phyloP scores from a whole-genome alignment of 2,113 vertebrate genomes.

The Craseonycteris thonglongyai region DNA sequence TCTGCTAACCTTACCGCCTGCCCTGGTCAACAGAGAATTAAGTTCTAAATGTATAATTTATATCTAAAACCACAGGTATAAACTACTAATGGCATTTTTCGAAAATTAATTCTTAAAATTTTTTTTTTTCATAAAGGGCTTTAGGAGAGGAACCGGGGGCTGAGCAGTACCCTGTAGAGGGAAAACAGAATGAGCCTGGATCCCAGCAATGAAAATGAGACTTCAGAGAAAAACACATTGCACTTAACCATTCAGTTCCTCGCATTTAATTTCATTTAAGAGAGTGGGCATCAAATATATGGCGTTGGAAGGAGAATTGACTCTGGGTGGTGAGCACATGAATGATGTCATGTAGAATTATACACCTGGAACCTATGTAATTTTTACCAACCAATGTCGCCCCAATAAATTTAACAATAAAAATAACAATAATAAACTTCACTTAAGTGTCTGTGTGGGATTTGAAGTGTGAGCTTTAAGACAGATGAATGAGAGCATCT shows the following conservation, averaged over 20 bases:
- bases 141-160: background rate
- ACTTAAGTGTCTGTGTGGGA: background rate
- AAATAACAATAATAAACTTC: too few species aligned
- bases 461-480: background rate
- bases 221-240: background rate
- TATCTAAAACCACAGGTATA: conserved; percentile 13
- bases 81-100: background rate
- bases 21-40: conserved; percentile 48
- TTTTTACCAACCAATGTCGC: too few species aligned
- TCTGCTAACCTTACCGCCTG: conserved; percentile 22
- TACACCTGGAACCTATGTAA: too few species aligned
- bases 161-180: background rate
- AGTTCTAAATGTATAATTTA: background rate
- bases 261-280: background rate
- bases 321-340: too few species aligned
- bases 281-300: too few species aligned
- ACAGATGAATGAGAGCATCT: background rate
- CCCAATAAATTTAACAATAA: too few species aligned
- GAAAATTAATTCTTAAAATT: background rate
- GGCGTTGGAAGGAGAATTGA: too few species aligned
- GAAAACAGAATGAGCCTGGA: background rate
- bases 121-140: background rate
- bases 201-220: background rate
- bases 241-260: background rate
- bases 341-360: too few species aligned